Percentiles rank a stretch among this genome's conserved stretches.
Conservation (phyloP, 2,888 invertebrate species). For the Priocnemis perturbator region DNA sequence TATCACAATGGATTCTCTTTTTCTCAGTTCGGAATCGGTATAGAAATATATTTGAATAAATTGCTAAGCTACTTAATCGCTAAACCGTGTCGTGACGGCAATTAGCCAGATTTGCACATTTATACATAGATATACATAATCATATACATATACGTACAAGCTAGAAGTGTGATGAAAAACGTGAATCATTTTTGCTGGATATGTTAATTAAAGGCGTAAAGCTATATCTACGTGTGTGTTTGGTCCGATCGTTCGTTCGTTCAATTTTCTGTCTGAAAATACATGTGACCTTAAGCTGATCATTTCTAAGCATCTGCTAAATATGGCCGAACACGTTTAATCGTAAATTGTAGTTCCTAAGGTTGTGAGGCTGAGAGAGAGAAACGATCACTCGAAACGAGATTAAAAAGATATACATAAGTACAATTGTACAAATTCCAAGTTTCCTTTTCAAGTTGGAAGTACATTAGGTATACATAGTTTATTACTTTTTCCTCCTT, state of each 20-base stretch:
- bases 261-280: constrained; percentile 44
- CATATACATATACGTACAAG: constrained; percentile 48
- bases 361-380: constrained; percentile 8
- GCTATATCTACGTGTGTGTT: constrained; percentile 62
- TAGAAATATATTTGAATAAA: constrained; percentile 66
- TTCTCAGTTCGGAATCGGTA: constrained; percentile 42
- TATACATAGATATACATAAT: constrained; percentile 34
- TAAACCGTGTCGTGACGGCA: constrained; percentile 31
- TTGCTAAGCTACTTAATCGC: constrained; percentile 45
- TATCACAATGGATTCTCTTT: constrained; percentile 53
- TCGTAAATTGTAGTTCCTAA: constrained; percentile 5
- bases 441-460: neutral
- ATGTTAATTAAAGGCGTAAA: constrained; percentile 64
- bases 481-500: neutral
- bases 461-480: constrained; percentile 1
- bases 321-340: constrained; percentile 18
- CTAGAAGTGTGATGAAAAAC: constrained; percentile 52
- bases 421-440: constrained; percentile 5
- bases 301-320: constrained; percentile 35
- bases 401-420: constrained; percentile 13
- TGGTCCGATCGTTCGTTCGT: constrained; percentile 64
- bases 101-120: constrained; percentile 32
- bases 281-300: constrained; percentile 35
- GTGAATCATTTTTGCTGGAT: constrained; percentile 57
- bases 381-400: constrained; percentile 25